Evolutionary conservation across 2,797 vertebrate genomes (phyloP).

Genomic region (Gambelia wislizenii): DNA sequence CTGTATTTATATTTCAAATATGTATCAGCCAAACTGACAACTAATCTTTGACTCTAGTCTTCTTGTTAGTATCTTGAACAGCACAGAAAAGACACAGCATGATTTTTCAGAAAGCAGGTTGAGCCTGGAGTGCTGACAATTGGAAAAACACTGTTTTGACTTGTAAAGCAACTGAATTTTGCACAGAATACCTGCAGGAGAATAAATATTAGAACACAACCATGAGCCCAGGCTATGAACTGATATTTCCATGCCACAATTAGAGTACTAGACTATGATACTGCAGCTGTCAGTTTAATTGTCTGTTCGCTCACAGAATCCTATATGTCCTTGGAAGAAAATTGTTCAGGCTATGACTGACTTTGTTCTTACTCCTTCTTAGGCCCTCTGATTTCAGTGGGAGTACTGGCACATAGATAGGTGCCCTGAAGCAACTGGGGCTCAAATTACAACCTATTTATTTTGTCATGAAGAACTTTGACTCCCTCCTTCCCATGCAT

Average conservation of each 20-base stretch:
- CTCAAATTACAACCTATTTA: neutral
- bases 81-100: slow-evolving; percentile 22
- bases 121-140: slow-evolving; percentile 39
- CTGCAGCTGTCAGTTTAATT: slow-evolving; percentile 21
- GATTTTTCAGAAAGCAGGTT: slow-evolving; percentile 32
- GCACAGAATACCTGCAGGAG: slow-evolving; percentile 8
- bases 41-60: slow-evolving; percentile 25
- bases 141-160: slow-evolving; percentile 38
- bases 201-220: slow-evolving; percentile 21
- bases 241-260: slow-evolving; percentile 21
- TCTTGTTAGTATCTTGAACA: slow-evolving; percentile 12
- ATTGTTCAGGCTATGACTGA: neutral
- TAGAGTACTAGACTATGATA: neutral
- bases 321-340: neutral
- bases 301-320: slow-evolving; percentile 9
- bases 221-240: neutral
- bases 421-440: neutral
- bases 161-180: slow-evolving; percentile 36
- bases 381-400: neutral
- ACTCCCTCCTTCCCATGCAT: neutral
- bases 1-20: slow-evolving; percentile 24
- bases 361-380: neutral
- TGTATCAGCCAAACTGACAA: slow-evolving; percentile 16
- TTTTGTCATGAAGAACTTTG: neutral
- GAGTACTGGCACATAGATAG: neutral